phyloP scores from a whole-genome alignment of 2,797 vertebrate species.

The Diplodus puntazzo region DNA sequence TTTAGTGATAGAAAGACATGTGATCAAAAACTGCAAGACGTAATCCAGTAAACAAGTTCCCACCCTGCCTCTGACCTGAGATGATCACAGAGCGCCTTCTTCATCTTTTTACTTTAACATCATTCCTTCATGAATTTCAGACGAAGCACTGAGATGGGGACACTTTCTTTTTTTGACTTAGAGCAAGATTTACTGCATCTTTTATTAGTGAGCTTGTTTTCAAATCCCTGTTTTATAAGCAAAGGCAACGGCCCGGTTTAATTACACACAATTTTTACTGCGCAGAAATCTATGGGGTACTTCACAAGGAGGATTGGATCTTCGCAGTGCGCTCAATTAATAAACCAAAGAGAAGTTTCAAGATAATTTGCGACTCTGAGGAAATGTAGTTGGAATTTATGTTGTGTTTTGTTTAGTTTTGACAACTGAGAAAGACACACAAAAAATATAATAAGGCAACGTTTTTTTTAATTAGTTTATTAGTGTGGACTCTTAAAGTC shows the following conservation, averaged over 20 bases:
- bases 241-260: constrained; percentile 25
- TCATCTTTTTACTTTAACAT: constrained; percentile 10
- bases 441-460: constrained; percentile 14
- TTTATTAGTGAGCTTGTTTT: constrained; percentile 36
- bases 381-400: constrained; percentile 34
- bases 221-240: constrained; percentile 23
- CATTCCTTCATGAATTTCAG: constrained; percentile 19
- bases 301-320: constrained; percentile 17
- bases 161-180: constrained; percentile 15
- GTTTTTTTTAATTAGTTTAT: constrained; percentile 30
- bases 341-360: constrained; percentile 44
- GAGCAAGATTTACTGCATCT: constrained; percentile 28
- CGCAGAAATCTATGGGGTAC: constrained; percentile 31
- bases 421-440: constrained; percentile 13
- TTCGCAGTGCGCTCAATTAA: constrained; percentile 20
- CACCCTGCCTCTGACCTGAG: background rate
- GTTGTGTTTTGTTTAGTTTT: constrained; percentile 41
- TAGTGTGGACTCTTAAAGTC: background rate
- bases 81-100: constrained; percentile 17
- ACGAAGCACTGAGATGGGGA: background rate
- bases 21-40: constrained; percentile 10
- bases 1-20: constrained; percentile 13
- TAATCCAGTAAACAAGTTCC: constrained; percentile 11
- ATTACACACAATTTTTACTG: constrained; percentile 42
- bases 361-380: constrained; percentile 20